Evolutionary conservation across 2,888 invertebrate species (phyloP).

Genomic region (Hemicrepidius hirtus): DNA sequence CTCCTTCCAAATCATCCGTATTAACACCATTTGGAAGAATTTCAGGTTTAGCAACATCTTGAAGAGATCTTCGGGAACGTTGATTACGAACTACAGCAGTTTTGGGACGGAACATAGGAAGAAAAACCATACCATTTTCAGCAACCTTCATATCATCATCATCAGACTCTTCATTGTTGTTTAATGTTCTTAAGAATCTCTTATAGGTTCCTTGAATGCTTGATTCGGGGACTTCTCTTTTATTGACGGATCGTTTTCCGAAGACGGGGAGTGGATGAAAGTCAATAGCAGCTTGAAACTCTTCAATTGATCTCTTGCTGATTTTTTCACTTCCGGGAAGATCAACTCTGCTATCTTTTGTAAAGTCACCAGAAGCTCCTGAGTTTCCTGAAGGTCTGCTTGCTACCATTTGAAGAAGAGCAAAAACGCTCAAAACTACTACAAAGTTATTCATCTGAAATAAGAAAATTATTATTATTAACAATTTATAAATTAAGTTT

Average conservation of each 20-base stretch:
- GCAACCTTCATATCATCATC: constrained; percentile 44
- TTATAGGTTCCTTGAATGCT: neutral
- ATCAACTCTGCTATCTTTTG: constrained; percentile 43
- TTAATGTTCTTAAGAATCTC: neutral
- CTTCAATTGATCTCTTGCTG: constrained; percentile 47
- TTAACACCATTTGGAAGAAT: no score
- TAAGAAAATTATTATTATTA: no score
- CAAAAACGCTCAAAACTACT: neutral
- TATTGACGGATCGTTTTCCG: neutral
- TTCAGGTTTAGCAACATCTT: neutral
- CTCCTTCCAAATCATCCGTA: no score
- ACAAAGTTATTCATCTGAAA: constrained; percentile 32
- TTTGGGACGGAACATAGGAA: constrained; percentile 45
- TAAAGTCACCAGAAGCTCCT: constrained; percentile 65
- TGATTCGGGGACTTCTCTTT: neutral
- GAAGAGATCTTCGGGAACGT: constrained; percentile 19
- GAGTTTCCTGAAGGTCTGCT: constrained; percentile 65
- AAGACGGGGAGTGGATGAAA: neutral
- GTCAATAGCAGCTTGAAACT: neutral
- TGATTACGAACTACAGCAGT: neutral
- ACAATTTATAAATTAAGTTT: no score
- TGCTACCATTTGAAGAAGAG: neutral
- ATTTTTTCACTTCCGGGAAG: constrained; percentile 54
- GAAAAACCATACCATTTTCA: constrained; percentile 47
- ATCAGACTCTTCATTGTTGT: neutral